Conservation (phyloP, 2,113 vertebrate genomes). For the Elephas maximus region DNA sequence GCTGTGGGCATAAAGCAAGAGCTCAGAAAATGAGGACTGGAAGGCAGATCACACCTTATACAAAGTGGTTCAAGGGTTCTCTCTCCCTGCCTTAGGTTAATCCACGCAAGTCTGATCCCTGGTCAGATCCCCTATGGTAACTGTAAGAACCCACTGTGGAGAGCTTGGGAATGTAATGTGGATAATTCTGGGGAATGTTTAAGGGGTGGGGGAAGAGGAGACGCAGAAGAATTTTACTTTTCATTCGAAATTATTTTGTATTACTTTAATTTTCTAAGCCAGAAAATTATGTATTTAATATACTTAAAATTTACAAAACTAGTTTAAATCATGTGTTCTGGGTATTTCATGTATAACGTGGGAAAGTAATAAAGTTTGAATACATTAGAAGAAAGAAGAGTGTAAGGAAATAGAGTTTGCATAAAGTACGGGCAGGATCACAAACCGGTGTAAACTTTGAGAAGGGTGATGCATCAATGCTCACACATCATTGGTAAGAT, state of each 20-base stretch:
- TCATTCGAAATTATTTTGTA: neutral
- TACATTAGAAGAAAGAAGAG: neutral
- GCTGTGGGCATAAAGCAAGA: neutral
- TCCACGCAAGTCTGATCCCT: neutral
- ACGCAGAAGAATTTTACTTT: neutral
- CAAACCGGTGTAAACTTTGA: neutral
- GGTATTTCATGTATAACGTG: neutral
- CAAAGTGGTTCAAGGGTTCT: too few species aligned
- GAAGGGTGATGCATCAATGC: neutral
- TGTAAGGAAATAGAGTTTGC: neutral
- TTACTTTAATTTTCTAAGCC: neutral
- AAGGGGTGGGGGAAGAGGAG: too few species aligned
- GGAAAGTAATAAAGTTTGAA: neutral
- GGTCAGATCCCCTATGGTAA: neutral
- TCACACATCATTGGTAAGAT: neutral
- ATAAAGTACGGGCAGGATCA: neutral
- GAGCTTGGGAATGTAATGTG: neutral
- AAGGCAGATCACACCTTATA: neutral
- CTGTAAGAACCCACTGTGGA: neutral
- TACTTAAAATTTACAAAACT: neutral
- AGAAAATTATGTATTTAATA: neutral
- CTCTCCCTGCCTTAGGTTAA: neutral
- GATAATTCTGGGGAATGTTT: neutral
- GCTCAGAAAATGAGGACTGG: neutral
- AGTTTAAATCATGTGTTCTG: neutral